Evolutionary conservation across 2,113 vertebrate genomes (phyloP).

Genomic region (Istiophorus platypterus): DNA sequence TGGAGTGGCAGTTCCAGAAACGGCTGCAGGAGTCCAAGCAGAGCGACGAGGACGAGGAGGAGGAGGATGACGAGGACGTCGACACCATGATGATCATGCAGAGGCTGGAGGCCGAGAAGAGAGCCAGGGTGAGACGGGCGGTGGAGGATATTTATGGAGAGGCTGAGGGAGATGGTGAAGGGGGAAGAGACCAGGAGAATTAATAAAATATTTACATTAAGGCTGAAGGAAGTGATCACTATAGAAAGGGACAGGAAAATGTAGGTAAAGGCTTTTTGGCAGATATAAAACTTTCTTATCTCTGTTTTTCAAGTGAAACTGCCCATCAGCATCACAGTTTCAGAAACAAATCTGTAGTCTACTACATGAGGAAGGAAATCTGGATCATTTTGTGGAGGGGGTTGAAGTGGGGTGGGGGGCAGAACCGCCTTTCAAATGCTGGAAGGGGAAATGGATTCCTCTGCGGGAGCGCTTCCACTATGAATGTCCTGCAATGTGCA

Average conservation of each 20-base stretch:
- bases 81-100: conserved; percentile 97
- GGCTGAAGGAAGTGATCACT: neutral
- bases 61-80: conserved; percentile 97
- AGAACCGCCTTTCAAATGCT: conserved; percentile 39
- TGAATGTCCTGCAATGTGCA: conserved; percentile 82
- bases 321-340: conserved; percentile 35
- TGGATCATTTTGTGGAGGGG: too few relatives aligned
- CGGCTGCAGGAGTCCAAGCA: conserved; percentile 96
- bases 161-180: too few relatives aligned
- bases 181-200: neutral
- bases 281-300: conserved; percentile 40
- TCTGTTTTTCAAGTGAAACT: conserved; percentile 40
- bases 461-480: conserved; percentile 43
- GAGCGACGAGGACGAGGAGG: conserved; percentile 96
- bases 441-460: conserved; percentile 31
- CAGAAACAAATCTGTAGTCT: conserved; percentile 9
- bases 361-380: conserved; percentile 32
- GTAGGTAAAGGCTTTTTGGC: conserved; percentile 26
- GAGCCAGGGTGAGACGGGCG: conserved; percentile 92
- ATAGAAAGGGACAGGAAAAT: neutral
- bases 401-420: conserved; percentile 28
- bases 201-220: conserved; percentile 7
- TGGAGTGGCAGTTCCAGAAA: conserved; percentile 99
- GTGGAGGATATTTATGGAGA: neutral
- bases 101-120: conserved; percentile 96